A percentile compares a stretch with the other conserved stretches of the same genome.
phyloP scores from a whole-genome alignment of 2,797 vertebrate species.

The Molossus alvarezi region DNA sequence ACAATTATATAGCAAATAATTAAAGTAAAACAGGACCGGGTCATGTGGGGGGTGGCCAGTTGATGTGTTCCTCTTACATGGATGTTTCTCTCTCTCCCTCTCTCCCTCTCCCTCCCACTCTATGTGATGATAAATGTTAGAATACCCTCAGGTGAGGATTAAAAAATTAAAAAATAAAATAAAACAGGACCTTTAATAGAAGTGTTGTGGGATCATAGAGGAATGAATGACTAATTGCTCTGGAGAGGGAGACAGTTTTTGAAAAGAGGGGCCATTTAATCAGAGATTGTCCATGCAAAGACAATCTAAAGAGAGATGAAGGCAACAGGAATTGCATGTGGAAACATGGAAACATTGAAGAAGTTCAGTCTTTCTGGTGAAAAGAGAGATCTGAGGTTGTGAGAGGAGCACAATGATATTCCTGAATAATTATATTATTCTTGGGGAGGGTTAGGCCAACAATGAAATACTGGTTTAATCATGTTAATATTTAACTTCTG shows the following conservation, averaged over 20 bases:
- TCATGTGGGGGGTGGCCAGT: no score
- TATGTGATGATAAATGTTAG: no score
- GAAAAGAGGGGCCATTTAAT: constrained; percentile 27
- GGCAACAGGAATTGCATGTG: not conserved
- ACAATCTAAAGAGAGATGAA: constrained; percentile 4
- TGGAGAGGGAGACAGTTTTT: not conserved
- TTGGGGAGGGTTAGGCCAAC: not conserved
- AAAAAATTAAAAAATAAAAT: not conserved
- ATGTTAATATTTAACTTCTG: not conserved
- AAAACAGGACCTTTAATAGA: not conserved
- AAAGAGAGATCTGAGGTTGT: not conserved
- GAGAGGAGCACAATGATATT: not conserved
- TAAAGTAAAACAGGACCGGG: not conserved
- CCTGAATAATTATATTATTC: not conserved
- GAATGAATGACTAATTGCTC: constrained; percentile 58
- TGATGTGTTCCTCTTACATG: no score
- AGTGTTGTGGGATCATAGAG: not conserved
- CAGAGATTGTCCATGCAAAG: not conserved
- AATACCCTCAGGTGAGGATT: no score
- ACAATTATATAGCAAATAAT: not conserved
- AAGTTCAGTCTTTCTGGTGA: not conserved
- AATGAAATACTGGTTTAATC: constrained; percentile 1
- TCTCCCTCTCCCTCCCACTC: no score
- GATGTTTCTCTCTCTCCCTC: no score
- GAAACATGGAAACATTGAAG: constrained; percentile 8